A percentile compares a stretch with the other conserved stretches of the same genome.
Conservation (phyloP, 2,888 invertebrate genomes). For the Chymomyza amoena region DNA sequence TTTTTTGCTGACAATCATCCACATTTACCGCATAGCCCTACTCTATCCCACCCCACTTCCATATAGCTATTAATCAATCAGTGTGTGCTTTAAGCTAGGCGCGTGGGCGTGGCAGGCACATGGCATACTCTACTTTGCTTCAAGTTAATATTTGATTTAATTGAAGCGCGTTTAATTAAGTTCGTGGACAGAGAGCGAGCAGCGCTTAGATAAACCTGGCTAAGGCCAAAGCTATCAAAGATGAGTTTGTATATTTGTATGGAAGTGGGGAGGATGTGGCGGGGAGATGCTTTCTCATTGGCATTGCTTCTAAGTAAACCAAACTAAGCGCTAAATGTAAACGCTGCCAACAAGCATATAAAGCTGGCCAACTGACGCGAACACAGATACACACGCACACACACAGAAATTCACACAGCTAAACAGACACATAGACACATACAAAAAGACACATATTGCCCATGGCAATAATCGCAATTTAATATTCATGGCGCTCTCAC, state of each 20-base stretch:
- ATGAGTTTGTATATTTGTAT: background rate
- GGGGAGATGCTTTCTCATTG: too few species aligned
- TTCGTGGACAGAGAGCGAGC: constrained; percentile 11
- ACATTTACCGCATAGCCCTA: background rate
- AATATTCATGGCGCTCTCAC: constrained; percentile 67
- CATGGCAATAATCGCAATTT: constrained; percentile 70
- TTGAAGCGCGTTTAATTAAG: constrained; percentile 63
- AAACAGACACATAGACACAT: background rate
- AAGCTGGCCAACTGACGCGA: background rate
- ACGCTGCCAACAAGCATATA: background rate
- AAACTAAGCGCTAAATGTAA: constrained; percentile 11
- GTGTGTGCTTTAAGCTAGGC: background rate
- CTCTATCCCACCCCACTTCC: background rate
- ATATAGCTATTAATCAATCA: constrained; percentile 42
- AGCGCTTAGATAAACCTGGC: background rate
- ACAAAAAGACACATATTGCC: constrained; percentile 50
- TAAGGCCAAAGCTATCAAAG: background rate
- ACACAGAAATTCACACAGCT: background rate
- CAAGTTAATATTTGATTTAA: constrained; percentile 56
- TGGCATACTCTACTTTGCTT: constrained; percentile 12
- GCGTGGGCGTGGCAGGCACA: constrained; percentile 15
- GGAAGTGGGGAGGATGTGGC: background rate
- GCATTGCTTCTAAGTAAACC: background rate
- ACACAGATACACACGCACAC: background rate
- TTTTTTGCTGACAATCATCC: constrained; percentile 9